Base-by-base conservation (phyloP, 2,113 vertebrate species). In the Scomber scombrus region DNA sequence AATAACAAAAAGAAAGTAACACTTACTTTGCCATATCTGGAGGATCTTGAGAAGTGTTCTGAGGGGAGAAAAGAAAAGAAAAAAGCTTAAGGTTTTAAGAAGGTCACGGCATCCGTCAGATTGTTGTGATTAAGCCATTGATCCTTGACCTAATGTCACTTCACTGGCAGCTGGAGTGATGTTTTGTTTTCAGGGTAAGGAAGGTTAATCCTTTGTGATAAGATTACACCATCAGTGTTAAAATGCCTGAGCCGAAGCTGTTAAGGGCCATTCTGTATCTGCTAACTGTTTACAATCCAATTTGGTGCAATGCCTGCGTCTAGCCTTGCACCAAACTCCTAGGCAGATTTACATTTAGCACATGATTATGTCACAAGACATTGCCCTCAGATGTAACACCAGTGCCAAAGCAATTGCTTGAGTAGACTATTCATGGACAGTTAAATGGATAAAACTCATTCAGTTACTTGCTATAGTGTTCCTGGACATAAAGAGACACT, bases 21-120 rank as follows among this genome's bases (percentile, higher is more conserved):
- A 89, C 92, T 93, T 80, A 94, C 93, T 92, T 94, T 84, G 91
- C 78, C 93, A 94, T 94, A 26, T 90, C 58, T 73, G 31, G 13
- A 67, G 5, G 51, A 50, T 72, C 4, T 66, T 47, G 15, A 0
- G 23, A 21, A 18, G 23, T 11, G 5, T 82, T 84, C 90, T 92
- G 79, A 71, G 66, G 18, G 49, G 34, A 66, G 57, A 75, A 40
- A 64, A 81, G 7, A 52, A 29, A 57, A 51, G 52, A 31, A 43
- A 11, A 63, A 13, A 34, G 15, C 7, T 11, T 16, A 29, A 40
- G 14, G 16, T 85, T 43, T 56, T 21, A 0, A 3, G 8, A 2
- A 71, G 51, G 55, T 71, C 60, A 77, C 11, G 23, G 13, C 29
- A 65, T 87, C 34, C 11, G 3, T 63, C 31, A 58, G 3, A 74